Conservation (phyloP, 1,140 invertebrate species). For the Akabosia matsudoensis region DNA sequence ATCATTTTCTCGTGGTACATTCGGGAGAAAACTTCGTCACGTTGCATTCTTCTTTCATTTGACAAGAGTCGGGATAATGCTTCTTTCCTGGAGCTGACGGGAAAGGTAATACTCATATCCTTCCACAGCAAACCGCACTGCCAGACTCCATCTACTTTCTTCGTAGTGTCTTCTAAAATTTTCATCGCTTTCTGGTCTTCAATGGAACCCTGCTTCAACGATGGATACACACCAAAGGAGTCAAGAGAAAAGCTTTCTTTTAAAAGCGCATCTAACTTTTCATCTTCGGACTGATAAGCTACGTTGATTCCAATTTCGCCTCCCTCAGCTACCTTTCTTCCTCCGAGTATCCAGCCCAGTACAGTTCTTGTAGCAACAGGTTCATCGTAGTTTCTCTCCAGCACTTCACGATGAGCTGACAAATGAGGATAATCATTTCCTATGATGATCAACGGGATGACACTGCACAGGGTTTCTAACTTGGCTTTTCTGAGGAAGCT, state of each 20-base stretch:
- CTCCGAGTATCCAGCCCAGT: neutral
- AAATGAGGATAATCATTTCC: neutral
- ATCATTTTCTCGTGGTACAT: neutral
- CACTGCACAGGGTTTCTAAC: neutral
- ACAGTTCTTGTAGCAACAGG: neutral
- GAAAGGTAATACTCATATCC: neutral
- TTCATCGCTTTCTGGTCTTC: neutral
- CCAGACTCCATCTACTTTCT: neutral
- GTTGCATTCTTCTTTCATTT: neutral
- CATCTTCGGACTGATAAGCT: no score
- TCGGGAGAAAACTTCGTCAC: neutral
- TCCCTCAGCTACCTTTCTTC: no score
- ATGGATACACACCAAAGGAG: neutral
- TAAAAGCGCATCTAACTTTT: no score
- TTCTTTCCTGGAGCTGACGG: neutral
- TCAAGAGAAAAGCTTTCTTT: neutral
- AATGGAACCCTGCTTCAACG: neutral
- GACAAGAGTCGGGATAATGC: neutral
- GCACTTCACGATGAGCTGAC: neutral
- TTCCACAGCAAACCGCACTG: neutral
- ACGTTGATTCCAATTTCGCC: no score
- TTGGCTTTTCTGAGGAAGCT: neutral
- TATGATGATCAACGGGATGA: neutral
- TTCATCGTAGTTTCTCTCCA: neutral
- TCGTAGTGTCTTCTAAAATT: neutral